phyloP scores from a whole-genome alignment of 2,797 vertebrate species.

The Takifugu ocellatus region DNA sequence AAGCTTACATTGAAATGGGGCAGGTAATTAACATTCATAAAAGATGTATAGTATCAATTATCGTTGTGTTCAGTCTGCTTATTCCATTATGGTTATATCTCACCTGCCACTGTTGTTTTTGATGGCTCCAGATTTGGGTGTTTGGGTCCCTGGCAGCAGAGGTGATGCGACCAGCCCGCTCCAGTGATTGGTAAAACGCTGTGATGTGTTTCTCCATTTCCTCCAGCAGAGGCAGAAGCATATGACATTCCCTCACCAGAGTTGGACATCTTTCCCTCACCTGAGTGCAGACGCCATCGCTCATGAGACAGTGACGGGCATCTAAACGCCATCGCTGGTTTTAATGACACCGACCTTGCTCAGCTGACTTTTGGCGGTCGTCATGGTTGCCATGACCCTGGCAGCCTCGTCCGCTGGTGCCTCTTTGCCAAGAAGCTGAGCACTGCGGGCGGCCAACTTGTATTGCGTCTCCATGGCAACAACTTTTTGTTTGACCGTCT shows the following conservation, averaged over 20 bases:
- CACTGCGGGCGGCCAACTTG: slow-evolving; percentile 84
- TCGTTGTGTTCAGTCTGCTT: background rate
- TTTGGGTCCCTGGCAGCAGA: slow-evolving; percentile 75
- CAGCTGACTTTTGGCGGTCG: slow-evolving; percentile 86
- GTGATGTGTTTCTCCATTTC: slow-evolving; percentile 92
- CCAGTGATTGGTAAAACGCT: slow-evolving; percentile 88
- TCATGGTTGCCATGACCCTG: slow-evolving; percentile 82
- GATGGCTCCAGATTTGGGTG: slow-evolving; percentile 52
- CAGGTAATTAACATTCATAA: no score
- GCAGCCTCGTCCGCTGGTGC: slow-evolving; percentile 83
- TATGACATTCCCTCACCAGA: slow-evolving; percentile 85
- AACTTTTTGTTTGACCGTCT: slow-evolving; percentile 91
- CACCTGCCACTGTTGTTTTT: slow-evolving; percentile 70
- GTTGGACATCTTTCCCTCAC: slow-evolving; percentile 83
- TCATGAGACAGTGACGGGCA: no score
- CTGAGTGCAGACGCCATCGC: slow-evolving; percentile 57
- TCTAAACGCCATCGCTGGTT: no score
- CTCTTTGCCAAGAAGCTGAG: slow-evolving; percentile 89
- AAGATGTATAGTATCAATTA: background rate
- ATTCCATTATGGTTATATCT: slow-evolving; percentile 18
- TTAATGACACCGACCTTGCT: slow-evolving; percentile 77
- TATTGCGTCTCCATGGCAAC: slow-evolving; percentile 90
- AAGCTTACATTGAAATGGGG: no score
- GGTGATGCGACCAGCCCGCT: slow-evolving; percentile 84
- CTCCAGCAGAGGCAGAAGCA: slow-evolving; percentile 83